Evolutionary conservation across 2,797 vertebrate genomes (phyloP).

Genomic region (Hippopotamyrus pictus): DNA sequence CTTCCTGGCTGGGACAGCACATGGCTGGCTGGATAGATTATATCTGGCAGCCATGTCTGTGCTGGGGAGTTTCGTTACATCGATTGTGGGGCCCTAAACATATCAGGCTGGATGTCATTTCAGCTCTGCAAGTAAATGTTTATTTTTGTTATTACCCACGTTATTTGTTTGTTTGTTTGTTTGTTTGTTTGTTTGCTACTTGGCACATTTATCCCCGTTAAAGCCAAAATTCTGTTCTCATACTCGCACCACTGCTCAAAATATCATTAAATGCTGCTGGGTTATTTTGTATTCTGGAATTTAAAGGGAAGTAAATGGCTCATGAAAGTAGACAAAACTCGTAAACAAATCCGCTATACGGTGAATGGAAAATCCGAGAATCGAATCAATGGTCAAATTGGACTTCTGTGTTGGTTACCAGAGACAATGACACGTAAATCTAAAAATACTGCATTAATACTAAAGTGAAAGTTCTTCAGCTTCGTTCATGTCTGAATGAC

Average conservation of each 20-base stretch:
- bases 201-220: background rate
- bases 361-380: background rate
- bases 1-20: background rate
- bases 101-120: background rate
- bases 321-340: background rate
- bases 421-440: background rate
- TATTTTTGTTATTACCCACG: background rate
- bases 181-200: background rate
- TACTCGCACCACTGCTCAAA: background rate
- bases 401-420: background rate
- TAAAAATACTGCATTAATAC: background rate
- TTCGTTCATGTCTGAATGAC: background rate
- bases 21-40: background rate
- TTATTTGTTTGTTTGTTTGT: background rate
- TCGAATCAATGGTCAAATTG: background rate
- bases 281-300: background rate
- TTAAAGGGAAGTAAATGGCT: background rate
- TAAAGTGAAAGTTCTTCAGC: background rate
- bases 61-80: background rate
- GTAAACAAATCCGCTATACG: background rate
- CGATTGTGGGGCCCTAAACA: conserved; percentile 2
- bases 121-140: background rate
- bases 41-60: conserved; percentile 5
- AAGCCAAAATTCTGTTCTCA: background rate
- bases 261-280: background rate